Conservation (phyloP, 2,113 vertebrate genomes). For the Silurus meridionalis region DNA sequence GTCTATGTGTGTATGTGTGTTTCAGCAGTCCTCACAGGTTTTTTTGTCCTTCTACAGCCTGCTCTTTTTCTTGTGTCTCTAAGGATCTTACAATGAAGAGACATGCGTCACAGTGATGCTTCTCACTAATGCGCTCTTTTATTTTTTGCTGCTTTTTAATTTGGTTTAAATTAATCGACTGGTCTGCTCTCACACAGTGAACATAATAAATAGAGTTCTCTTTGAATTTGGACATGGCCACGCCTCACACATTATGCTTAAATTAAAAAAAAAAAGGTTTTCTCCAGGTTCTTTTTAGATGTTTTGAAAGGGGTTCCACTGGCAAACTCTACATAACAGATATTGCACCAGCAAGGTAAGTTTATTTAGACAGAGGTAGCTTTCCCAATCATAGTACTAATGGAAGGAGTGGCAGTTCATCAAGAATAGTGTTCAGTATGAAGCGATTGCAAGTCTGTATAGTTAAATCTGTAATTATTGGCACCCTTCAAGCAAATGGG, state of each 20-base stretch:
- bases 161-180: constrained; percentile 44
- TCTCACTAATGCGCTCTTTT: constrained; percentile 28
- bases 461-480: neutral
- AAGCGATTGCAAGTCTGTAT: neutral
- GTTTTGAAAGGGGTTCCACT: neutral
- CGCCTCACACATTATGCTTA: neutral
- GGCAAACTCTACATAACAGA: neutral
- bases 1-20: constrained; percentile 20
- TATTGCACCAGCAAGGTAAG: neutral
- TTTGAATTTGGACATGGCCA: constrained; percentile 18
- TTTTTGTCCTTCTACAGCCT: neutral
- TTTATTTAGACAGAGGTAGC: neutral
- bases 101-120: constrained; percentile 26
- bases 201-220: constrained; percentile 34
- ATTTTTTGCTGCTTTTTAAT: constrained; percentile 40
- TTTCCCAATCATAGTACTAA: neutral
- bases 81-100: constrained; percentile 22
- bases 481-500: neutral
- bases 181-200: constrained; percentile 24
- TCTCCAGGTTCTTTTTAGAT: neutral
- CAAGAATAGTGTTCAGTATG: neutral
- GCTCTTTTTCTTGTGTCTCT: constrained; percentile 59
- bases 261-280: neutral
- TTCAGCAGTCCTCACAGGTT: constrained; percentile 9
- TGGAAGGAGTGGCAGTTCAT: neutral